A percentile compares a stretch with the other conserved stretches of the same genome.
Conservation (phyloP, 2,797 vertebrate genomes). For the Diglossa cyanea region DNA sequence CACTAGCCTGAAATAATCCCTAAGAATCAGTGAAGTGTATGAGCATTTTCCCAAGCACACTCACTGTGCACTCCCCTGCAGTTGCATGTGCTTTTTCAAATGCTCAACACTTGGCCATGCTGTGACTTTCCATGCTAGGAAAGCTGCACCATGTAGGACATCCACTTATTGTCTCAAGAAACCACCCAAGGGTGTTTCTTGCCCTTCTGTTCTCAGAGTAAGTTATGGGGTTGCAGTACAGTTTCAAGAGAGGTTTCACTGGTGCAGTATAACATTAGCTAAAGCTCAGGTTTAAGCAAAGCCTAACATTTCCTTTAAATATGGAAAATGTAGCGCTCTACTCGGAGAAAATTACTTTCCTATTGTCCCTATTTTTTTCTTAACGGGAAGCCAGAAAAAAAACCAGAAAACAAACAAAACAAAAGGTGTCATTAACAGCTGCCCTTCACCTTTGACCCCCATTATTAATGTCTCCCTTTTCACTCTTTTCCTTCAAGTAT, state of each 20-base stretch:
- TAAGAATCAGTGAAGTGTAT: not conserved
- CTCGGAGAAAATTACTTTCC: not conserved
- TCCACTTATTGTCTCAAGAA: not conserved
- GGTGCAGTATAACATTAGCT: not conserved
- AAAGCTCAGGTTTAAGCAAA: not conserved
- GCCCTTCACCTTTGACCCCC: not conserved
- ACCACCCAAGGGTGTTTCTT: not conserved
- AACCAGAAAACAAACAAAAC: accelerated
- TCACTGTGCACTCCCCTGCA: not conserved
- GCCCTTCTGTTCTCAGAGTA: not conserved
- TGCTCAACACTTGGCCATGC: accelerated
- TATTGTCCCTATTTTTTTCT: not conserved
- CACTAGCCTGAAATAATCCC: constrained; percentile 28
- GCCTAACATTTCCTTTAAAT: not conserved
- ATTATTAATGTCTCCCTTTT: not conserved
- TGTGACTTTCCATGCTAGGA: accelerated
- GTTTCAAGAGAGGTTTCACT: not conserved
- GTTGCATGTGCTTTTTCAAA: not conserved
- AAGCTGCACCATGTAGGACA: not conserved
- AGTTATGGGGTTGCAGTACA: not conserved
- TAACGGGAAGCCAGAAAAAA: not conserved
- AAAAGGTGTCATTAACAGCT: not conserved
- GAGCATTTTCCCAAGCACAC: not conserved
- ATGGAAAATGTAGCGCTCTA: not conserved
- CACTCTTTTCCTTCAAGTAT: not conserved